Evolutionary conservation across 2,113 vertebrate species (phyloP).

Genomic region (Gobius niger): DNA sequence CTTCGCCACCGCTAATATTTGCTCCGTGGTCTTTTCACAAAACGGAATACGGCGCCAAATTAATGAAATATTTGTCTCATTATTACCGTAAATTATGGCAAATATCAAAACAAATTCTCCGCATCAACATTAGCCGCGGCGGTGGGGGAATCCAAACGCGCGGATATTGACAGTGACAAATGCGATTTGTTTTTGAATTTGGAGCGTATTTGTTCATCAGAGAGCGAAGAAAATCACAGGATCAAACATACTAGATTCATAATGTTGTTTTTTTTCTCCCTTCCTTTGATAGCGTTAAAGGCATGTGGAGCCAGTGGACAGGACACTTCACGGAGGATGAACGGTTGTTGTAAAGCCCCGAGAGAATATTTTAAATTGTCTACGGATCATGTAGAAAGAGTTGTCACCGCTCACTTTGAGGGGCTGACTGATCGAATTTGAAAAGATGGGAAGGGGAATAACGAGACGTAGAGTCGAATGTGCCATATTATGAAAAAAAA

Average conservation of each 20-base stretch:
- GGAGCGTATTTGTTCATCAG: slow-evolving; percentile 31
- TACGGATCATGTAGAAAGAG: neutral
- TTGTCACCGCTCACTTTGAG: slow-evolving; percentile 3
- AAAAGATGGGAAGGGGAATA: neutral
- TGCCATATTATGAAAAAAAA: too few species aligned
- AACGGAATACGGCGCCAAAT: neutral
- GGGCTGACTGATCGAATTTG: neutral
- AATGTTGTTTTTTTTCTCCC: neutral
- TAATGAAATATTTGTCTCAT: slow-evolving; percentile 21
- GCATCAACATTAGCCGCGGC: slow-evolving; percentile 15
- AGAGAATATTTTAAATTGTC: neutral
- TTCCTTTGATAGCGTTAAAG: neutral
- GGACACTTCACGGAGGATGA: neutral
- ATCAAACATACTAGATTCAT: slow-evolving; percentile 20
- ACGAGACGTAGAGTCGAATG: neutral
- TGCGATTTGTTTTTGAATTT: slow-evolving; percentile 7
- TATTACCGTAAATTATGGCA: neutral
- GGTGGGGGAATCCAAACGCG: slow-evolving; percentile 5
- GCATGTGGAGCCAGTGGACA: neutral
- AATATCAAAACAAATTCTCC: slow-evolving; percentile 1
- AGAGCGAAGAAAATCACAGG: slow-evolving; percentile 11
- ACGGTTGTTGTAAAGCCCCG: slow-evolving; percentile 2
- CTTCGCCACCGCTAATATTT: neutral
- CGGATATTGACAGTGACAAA: slow-evolving; percentile 23
- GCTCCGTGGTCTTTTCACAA: neutral